Base-by-base conservation (phyloP, 2,113 vertebrate species). In the Crotalus horridus region DNA sequence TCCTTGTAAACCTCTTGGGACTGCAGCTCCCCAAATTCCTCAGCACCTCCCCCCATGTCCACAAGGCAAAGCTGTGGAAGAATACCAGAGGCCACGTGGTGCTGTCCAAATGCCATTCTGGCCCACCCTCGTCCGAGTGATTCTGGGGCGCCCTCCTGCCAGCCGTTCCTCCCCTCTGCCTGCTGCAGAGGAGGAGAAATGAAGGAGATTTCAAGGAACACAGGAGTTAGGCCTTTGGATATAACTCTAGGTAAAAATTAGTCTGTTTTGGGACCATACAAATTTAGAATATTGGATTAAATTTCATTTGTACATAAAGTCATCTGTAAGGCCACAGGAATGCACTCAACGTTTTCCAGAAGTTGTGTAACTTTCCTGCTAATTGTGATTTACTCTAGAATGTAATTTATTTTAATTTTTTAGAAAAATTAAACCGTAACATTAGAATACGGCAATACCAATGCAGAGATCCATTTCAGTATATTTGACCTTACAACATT, bases 311-410 rank as follows among this genome's bases (percentile, higher is more conserved):
- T 95, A 97, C 87, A 93, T 95, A 95, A 93, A 96, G 96, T 96
- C 92, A 56, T 46, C 94, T 0, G 26, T 97, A 97, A 98, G 97
- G 97, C 97, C 96, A 97, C 94, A 97, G 96, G 96, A 97, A 97
- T 95, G 95, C 96, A 97, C 92, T 95, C 95, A 91, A 91, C 95
- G 93, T 94, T 95, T 94, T 95, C 33, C 90, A 95, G 96, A 95
- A 93, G 43, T 94, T 95, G 94, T 90, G 95, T 92, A 95, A 91
- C 93, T 92, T 96, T 93, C 58, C 93, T 96, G 87, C 93, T 93
- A 94, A 91, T 94, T 93, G 92, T 96, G 96, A 81, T 39, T 81
- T 39, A 81, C n/a, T 81, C 17, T 81, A 39, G 69, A 81, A 81
- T 81, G 33, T 9, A 81, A 81, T 81, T 39, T 81, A 81, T 81